Conservation (phyloP, 1,140 invertebrate species). For the Berghia stephanieae region DNA sequence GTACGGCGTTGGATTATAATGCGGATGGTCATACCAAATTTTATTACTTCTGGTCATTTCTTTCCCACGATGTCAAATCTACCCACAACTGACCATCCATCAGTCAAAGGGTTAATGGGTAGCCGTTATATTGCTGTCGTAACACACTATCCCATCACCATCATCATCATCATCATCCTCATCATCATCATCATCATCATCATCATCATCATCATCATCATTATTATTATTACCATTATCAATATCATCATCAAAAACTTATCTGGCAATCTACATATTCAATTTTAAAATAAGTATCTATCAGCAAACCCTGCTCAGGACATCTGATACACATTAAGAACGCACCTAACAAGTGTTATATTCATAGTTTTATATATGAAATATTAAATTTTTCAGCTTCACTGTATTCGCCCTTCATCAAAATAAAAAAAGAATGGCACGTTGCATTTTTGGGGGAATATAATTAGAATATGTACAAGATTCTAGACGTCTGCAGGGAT, state of each 20-base stretch:
- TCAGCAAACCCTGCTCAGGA: not conserved
- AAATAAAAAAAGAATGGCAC: no score
- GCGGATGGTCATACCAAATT: no score
- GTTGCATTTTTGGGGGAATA: no score
- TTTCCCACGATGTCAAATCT: not conserved
- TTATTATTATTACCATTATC: not conserved
- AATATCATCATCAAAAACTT: not conserved
- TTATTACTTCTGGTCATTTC: no score
- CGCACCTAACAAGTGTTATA: not conserved
- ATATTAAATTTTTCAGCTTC: no score
- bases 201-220: not conserved
- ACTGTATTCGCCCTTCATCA: no score
- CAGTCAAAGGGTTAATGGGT: not conserved
- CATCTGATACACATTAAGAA: not conserved
- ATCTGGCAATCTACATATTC: not conserved
- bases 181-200: conserved; percentile 2
- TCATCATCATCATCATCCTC: no score
- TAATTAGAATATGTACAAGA: no score
- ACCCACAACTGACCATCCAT: not conserved
- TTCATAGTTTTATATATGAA: not conserved
- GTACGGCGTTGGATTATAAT: not conserved
- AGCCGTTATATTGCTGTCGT: no score
- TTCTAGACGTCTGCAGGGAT: no score
- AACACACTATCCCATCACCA: no score
- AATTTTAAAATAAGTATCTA: not conserved